Base-by-base conservation (phyloP, 2,888 invertebrate species). In the Euspilapteryx auroguttella region DNA sequence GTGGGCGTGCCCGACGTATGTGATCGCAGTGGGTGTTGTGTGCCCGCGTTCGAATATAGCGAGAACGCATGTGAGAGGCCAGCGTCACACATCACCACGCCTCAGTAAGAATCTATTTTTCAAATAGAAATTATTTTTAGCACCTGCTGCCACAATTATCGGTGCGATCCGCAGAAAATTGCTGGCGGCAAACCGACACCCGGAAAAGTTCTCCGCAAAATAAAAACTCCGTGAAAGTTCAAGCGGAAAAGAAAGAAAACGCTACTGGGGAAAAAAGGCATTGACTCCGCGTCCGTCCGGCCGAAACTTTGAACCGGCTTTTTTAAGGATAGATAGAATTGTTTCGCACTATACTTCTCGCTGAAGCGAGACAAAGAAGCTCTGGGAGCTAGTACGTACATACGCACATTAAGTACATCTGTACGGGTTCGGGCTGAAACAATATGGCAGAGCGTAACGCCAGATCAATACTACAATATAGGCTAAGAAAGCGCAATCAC, bases 131-230 rank as follows among this genome's bases (percentile, higher is more conserved):
- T 43, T 4, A 48, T 51, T 49, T 48, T 52, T 48, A 45, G 52
- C 71, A 73, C 71, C 69, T 71, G 68, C 64, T 62, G 48, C 61
- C 62, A 64, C 68, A 73, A 73, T 73, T 71, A 73, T 75, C 64
- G 65, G 54, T 55, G 59, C 63, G 49, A 58, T 51, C 59, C 63
- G 64, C 66, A 59, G 63, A 68, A 69, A 69, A 73, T 68, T 64
- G 68, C 69, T 55, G 48, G 45, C 58, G 62, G 55, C 64, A 55
- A 66, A 66, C 71, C 68, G 73, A 73, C 69, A 73, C 69, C 69
- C 66, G 62, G 50, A 53, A 55, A 69, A 66, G 62, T 69, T n/a
- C n/a, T 65, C 63, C 62, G 56, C 62, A 55, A 68, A 69, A 66
- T 62, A 69, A 69, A 64, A 69, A 63, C 65, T 68, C 55, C 34